These are phyloP conservation scores for Triplophysa siluroides DNA, from an alignment of 2,113 vertebrate genomes.

Conservation along the genomic window DNA sequence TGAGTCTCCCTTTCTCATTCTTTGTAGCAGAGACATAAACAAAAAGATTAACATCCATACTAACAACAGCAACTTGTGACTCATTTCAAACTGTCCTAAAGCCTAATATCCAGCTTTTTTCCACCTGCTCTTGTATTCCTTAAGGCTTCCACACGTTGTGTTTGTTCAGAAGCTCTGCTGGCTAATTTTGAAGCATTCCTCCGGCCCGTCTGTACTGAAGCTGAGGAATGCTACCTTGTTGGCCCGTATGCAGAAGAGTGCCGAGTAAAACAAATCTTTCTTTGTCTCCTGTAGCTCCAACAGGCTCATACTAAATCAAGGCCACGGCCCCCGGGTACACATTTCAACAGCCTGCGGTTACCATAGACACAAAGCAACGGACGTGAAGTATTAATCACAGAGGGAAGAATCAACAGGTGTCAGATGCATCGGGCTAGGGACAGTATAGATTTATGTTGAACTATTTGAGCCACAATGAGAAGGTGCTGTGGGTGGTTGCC, in stretches of 20 bases:
- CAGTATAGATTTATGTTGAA: neutral
- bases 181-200: constrained; percentile 58
- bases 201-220: constrained; percentile 29
- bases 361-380: constrained; percentile 19
- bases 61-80: neutral
- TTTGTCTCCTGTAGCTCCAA: constrained; percentile 47
- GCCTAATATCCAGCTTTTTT: neutral
- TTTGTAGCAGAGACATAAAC: neutral
- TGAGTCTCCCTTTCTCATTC: neutral
- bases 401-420: constrained; percentile 31
- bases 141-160: neutral
- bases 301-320: constrained; percentile 44
- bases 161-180: neutral
- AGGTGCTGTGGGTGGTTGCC: too few species aligned
- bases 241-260: constrained; percentile 12
- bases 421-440: neutral
- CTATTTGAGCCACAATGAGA: too few species aligned
- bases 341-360: constrained; percentile 36
- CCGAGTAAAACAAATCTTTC: constrained; percentile 37
- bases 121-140: neutral
- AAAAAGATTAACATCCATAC: neutral
- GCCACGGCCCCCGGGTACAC: constrained; percentile 30
- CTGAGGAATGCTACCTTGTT: constrained; percentile 55
- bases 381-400: constrained; percentile 1
- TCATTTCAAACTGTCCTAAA: neutral